Evolutionary conservation across 35 echinoderm and acorn worm genomes (phyloP), one percentile per base, ranked within the genome.

Genomic region (Lytechinus pictus): DNA sequence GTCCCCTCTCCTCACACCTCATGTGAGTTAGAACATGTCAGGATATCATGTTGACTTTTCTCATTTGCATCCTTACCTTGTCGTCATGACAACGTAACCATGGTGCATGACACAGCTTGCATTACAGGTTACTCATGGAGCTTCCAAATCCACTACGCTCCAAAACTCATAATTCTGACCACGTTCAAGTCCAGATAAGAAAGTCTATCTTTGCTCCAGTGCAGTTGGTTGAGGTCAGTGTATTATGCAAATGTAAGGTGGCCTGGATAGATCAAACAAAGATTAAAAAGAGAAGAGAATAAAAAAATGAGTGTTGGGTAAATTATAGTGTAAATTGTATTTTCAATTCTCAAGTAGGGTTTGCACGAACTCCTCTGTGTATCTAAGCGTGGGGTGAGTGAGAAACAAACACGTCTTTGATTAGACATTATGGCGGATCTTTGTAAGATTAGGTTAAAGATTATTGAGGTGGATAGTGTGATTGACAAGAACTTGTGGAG

Each of bases 51-150:
- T 90, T 90, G 88, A 90, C 88, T 90, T 54, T 90, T 90, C 88
- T 90, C 28, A 90, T 90, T 90, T 90, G 88, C 92, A 93, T 93
- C 10, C 92, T 93, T 93, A 93, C 92, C 92, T 93, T 54, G 55
- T 93, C 92, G 92, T 93, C 92, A 93, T 93, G 92, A 57, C 92
- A 93, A 93, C 92, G 55, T 33, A 93, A 93, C 52, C 92, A 93
- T 93, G 92, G 92, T 93, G 92, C 92, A 93, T 16, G 52, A 54
- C 24, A 90, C 88, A 90, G 88, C 88, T 90, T 90, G 88, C 88
- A 90, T 54, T 52, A 90, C 66, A 79, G n/a, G 66, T 79, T 24
- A n/a, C 16, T 6, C 19, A 7, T 24, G 19, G 33, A 44, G 66
- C 21, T 79, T 79, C 21, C 66, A 79, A 16, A 8, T 16, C 21